Evolutionary conservation across 2,888 invertebrate genomes (phyloP), one percentile per base, ranked within the genome.

Genomic region (Drosophila sordidula): DNA sequence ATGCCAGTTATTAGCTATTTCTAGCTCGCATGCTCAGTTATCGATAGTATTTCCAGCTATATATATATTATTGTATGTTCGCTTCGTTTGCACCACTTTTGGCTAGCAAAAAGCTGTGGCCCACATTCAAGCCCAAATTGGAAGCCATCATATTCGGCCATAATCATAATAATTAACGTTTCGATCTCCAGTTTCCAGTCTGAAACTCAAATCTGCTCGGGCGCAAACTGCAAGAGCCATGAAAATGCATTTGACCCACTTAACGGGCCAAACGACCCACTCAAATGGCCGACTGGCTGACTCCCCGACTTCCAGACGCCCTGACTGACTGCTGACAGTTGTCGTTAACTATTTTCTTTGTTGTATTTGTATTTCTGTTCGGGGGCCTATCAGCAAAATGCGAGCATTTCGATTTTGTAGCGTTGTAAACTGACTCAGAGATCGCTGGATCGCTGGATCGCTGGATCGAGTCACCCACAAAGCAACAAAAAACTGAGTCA

Each of bases 221-320:
- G 29, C 42, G 46, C 45, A 39, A 41, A 59, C 44, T 45, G 63
- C 52, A 56, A 62, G 45, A 77, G 42, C 39, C 77, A 74, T 67
- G 64, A 78, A 80, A 80, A 70, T 70, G 78, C 78, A 70, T 70
- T 87, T 54, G 86, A 87, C 88, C 88, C 88, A 80, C 55, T 77
- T 80, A 45, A 2, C 22, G 29, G 52, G 45, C 57, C 36, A 56
- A 55, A 49, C 75, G 61, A 51, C 82, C 62, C 73, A 79, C 83
- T 83, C 80, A 54, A 66, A 46, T 71, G 59, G 70, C 83, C 80
- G 82, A 67, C 54, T 78, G 39, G 36, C 50, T 36, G 55, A 58
- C 67, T 42, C 38, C 14, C 29, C 54, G 42, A 59, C 36, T 78
- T 52, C 29, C 62, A 16, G 57, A 66, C 34, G 44, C 46, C 42